Conservation (phyloP, 2,888 invertebrate species). For the Polietes domitor region DNA sequence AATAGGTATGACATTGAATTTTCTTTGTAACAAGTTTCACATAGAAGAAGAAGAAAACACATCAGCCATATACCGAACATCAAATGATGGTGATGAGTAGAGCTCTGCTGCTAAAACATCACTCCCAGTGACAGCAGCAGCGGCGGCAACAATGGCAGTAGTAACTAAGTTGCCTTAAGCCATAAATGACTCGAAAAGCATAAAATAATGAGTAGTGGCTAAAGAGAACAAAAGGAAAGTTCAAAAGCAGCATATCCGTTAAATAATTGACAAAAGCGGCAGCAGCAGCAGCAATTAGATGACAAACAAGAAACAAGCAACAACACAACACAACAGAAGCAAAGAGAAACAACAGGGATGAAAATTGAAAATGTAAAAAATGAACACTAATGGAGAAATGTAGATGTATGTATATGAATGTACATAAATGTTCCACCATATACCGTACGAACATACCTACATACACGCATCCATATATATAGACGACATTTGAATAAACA, state of each 20-base stretch:
- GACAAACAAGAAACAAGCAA: slow-evolving; percentile 11
- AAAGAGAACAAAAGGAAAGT: slow-evolving; percentile 47
- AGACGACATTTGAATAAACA: slow-evolving; percentile 22
- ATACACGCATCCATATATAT: slow-evolving; percentile 6
- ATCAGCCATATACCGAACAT: slow-evolving; percentile 17
- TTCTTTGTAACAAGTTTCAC: slow-evolving; percentile 15
- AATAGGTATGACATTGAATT: slow-evolving; percentile 59
- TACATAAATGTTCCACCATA: slow-evolving; percentile 57
- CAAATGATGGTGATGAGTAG: slow-evolving; percentile 29
- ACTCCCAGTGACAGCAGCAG: not conserved
- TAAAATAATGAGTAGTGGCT: slow-evolving; percentile 47
- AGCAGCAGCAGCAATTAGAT: slow-evolving; percentile 15
- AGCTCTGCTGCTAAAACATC: not conserved
- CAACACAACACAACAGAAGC: slow-evolving; percentile 14
- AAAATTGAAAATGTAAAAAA: slow-evolving; percentile 57
- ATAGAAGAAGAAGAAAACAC: slow-evolving; percentile 19
- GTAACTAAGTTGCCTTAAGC: slow-evolving; percentile 48
- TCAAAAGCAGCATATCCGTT: slow-evolving; percentile 49
- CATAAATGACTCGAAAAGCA: slow-evolving; percentile 38
- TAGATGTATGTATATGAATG: slow-evolving; percentile 51
- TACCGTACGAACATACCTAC: slow-evolving; percentile 7
- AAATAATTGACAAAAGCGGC: slow-evolving; percentile 52
- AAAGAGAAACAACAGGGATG: slow-evolving; percentile 69
- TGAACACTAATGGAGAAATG: slow-evolving; percentile 42
- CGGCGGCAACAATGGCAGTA: not conserved